A percentile compares a stretch with the other conserved stretches of the same genome.
These are phyloP conservation scores for Sphenodon punctatus DNA, from an alignment of 2,797 vertebrate genomes.

Conservation along the genomic window DNA sequence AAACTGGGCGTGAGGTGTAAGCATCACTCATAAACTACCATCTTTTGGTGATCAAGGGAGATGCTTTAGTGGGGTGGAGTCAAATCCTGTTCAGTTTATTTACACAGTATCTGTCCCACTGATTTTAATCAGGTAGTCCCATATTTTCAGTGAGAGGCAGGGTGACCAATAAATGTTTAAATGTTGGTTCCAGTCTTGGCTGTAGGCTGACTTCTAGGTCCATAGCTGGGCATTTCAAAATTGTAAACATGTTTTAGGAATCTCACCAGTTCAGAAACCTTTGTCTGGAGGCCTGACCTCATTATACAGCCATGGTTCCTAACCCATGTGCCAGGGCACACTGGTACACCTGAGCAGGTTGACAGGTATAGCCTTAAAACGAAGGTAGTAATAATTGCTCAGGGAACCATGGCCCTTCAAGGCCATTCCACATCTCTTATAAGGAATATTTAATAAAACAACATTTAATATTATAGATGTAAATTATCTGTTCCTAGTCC, in stretches of 20 bases:
- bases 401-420: too few relatives aligned
- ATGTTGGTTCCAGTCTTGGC: background rate
- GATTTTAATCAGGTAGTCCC: background rate
- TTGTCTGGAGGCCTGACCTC: rapidly evolving
- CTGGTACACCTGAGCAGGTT: too few relatives aligned
- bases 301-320: too few relatives aligned
- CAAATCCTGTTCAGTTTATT: background rate
- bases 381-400: too few relatives aligned
- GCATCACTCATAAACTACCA: too few relatives aligned
- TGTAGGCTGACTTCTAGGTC: background rate
- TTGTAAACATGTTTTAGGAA: background rate
- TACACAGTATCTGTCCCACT: background rate
- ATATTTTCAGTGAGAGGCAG: background rate
- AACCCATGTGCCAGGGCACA: too few relatives aligned
- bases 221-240: background rate
- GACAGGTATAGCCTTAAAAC: too few relatives aligned
- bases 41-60: background rate
- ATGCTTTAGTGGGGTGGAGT: background rate
- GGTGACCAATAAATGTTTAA: background rate
- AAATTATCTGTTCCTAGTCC: too few relatives aligned
- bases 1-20: background rate
- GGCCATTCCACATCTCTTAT: too few relatives aligned
- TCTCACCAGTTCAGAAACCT: background rate
- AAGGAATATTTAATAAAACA: too few relatives aligned
- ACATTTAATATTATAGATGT: too few relatives aligned